Percentiles rank a stretch among this genome's conserved stretches.
phyloP scores from a whole-genome alignment of 1,140 invertebrate genomes.

The Polypedilum vanderplanki region DNA sequence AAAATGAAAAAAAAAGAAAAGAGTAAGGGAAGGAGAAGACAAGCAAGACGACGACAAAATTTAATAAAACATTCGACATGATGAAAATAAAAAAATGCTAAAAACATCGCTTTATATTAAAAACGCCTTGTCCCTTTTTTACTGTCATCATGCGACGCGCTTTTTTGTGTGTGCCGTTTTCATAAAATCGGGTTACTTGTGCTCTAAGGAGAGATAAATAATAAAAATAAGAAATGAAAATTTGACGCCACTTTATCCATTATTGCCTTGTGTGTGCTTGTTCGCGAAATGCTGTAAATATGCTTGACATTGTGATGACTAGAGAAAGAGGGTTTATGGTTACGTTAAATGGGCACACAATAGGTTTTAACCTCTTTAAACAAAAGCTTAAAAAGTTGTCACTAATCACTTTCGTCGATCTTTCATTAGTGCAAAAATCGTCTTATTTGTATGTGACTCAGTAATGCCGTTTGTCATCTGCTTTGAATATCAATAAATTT shows the following conservation, averaged over 20 bases:
- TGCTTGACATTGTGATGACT: too few relatives aligned
- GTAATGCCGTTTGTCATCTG: neutral
- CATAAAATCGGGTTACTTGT: constrained; percentile 10
- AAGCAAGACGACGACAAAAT: neutral
- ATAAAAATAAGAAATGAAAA: neutral
- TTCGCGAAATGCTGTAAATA: too few relatives aligned
- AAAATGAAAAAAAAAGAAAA: too few relatives aligned
- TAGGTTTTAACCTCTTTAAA: neutral
- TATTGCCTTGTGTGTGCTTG: neutral
- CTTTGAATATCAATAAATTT: neutral
- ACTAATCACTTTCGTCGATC: neutral
- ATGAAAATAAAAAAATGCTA: neutral
- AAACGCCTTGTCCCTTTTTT: constrained; percentile 16
- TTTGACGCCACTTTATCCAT: constrained; percentile 12
- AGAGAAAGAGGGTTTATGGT: too few relatives aligned
- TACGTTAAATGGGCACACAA: too few relatives aligned
- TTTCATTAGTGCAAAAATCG: neutral
- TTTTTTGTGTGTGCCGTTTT: neutral
- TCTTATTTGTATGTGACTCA: neutral
- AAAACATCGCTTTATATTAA: constrained; percentile 7
- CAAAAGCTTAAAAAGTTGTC: neutral
- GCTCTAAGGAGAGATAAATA: neutral
- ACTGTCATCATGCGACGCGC: constrained; percentile 9
- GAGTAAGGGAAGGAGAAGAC: neutral
- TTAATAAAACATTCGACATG: constrained; percentile 19